Base-by-base conservation (phyloP, 1,140 invertebrate species). In the Archegozetes longisetosus region DNA sequence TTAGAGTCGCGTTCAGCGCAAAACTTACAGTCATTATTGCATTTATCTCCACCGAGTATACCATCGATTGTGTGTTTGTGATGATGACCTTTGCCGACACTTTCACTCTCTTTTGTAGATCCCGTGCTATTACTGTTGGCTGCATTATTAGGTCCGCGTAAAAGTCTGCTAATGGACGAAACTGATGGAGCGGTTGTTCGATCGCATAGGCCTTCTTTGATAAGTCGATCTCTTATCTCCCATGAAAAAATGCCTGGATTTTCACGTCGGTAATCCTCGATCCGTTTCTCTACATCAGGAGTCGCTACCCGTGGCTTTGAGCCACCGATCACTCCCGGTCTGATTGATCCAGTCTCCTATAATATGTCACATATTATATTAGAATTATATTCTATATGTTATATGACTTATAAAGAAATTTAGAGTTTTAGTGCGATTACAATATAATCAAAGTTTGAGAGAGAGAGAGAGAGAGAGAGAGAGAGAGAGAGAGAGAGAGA, bases 231-330 rank as follows among this genome's bases (percentile, higher is more conserved):
- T 63, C 91, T 79, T 68, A 96, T 95, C 73, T 96, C 92, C 90
- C 90, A 95, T 62, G 85, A 88, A 72, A 93, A 95, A 67, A 96
- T 91, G 56, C 86, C 86, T 26, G 92, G 91, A 75, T 93, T 89
- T 68, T 87, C 82, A 69, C 85, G 81, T 74, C 92, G 92, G 69
- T 93, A 82, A 66, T 91, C 84, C 72, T 93, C 88, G 66, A 95
- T 95, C 68, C 85, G 81, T 58, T 82, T 80, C 67, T 94, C 90
- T 27, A 91, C 86, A 73, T 90, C 86, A 2, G 84, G 85, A 6
- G 86, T 88, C 46, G 86, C 84, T 0, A 88, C 84, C 51, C 86
- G 78, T 2, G 87, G 86, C 71, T 90, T 90, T 55, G 82, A 84
- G 48, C 85, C 87, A 1, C 87, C 87, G 58, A 91, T 89, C 0